Percentiles rank a stretch among this genome's conserved stretches.
Evolutionary conservation across 2,888 invertebrate genomes (phyloP).

Genomic region (Mimachlamys varia): DNA sequence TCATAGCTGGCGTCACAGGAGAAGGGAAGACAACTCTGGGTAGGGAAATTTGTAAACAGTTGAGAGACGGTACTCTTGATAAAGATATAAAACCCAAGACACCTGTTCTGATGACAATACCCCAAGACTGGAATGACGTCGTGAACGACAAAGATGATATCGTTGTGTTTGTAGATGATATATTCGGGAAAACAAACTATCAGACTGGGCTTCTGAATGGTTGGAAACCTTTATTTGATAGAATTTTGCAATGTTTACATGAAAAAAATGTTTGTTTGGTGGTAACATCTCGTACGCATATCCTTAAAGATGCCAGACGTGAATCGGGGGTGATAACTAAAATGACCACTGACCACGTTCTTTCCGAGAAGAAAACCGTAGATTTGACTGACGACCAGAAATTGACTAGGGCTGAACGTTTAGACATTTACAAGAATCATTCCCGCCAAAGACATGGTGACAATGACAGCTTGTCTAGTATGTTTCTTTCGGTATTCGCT

Average conservation of each 20-base stretch:
- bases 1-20: background rate
- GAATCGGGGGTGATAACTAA: background rate
- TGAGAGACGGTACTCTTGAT: background rate
- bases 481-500: too few species aligned
- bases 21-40: conserved; percentile 28
- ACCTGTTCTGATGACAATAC: background rate
- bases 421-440: background rate
- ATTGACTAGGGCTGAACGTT: background rate
- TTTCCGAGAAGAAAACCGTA: conserved; percentile 1
- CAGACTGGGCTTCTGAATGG: conserved; percentile 22
- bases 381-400: background rate
- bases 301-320: conserved; percentile 10
- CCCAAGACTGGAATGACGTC: background rate
- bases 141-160: conserved; percentile 26
- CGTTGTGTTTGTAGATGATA: background rate
- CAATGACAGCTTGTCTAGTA: background rate
- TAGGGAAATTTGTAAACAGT: background rate
- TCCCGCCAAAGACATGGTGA: background rate
- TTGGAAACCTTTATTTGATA: background rate
- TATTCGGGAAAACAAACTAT: background rate
- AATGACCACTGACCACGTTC: background rate
- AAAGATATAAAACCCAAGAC: background rate
- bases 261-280: background rate
- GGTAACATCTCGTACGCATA: background rate
- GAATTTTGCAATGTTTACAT: background rate